Evolutionary conservation across 2,113 vertebrate genomes (phyloP).

Genomic region (Ornithorhynchus anatinus): DNA sequence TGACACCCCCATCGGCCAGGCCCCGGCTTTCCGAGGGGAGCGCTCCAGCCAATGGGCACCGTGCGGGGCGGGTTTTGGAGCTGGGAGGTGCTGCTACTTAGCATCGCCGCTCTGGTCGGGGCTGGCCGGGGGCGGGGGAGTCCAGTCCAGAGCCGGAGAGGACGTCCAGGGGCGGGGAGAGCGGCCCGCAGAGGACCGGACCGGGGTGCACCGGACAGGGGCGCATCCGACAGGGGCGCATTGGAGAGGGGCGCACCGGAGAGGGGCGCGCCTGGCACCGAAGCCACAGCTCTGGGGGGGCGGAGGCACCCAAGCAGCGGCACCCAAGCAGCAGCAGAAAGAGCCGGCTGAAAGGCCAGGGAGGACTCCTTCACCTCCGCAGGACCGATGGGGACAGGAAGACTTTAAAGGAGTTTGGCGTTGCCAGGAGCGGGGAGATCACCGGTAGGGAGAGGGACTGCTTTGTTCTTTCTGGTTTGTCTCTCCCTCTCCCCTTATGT

Average conservation of each 20-base stretch:
- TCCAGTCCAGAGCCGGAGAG: constrained; percentile 14
- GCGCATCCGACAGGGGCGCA: background rate
- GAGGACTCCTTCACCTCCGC: background rate
- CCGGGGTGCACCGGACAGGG: background rate
- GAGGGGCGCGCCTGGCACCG: too few relatives aligned
- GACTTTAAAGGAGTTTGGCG: constrained; percentile 76
- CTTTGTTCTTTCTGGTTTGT: background rate
- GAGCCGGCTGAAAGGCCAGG: too few relatives aligned
- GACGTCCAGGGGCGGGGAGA: background rate
- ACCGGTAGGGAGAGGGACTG: constrained; percentile 59
- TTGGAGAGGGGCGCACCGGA: constrained; percentile 5
- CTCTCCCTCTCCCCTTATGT: background rate
- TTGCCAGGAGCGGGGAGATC: constrained; percentile 65
- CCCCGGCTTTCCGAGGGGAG: background rate
- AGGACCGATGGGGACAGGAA: constrained; percentile 72
- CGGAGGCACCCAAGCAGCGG: too few relatives aligned
- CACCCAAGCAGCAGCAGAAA: background rate
- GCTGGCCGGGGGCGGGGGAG: constrained; percentile 17
- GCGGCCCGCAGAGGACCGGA: background rate
- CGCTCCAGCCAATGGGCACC: constrained; percentile 54
- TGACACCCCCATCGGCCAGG: background rate
- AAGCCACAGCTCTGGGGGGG: too few relatives aligned
- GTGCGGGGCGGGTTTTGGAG: constrained; percentile 54
- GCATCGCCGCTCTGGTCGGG: background rate
- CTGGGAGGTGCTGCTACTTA: constrained; percentile 57